Base-by-base conservation (phyloP, 2,888 invertebrate genomes). In the Eupithecia insigniata region DNA sequence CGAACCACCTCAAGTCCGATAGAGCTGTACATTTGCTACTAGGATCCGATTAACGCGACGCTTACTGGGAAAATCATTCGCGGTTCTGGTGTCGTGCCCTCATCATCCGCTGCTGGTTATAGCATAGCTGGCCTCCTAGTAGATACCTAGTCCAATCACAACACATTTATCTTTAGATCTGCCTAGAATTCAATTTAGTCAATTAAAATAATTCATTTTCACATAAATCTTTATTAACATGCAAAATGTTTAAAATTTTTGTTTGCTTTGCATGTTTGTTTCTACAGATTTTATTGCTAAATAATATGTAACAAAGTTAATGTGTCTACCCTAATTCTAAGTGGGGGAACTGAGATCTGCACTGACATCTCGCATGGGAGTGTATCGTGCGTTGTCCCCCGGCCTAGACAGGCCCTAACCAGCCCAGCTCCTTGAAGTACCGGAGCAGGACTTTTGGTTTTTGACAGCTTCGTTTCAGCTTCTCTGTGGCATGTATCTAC, bases 241-340 rank as follows among this genome's bases (percentile, higher is more conserved):
- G 55, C 55, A 28, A 58, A 18, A 7, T 60, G 8, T 30, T 60
- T 60, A 18, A 16, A 51, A 22, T 22, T 28, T 67, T 61, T 58
- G 18, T 67, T 71, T 71, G 64, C 51, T 26, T 66, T 65, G 72
- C 70, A 73, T 73, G 73, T 65, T 70, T 67, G 66, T 67, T 22
- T 43, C 22, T 67, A 67, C 60, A 64, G n/a, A 26, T 61, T 39
- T 66, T 14, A 55, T 12, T 12, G 22, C 14, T 26, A 22, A 55
- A 14, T 55, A 22, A 22, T 22, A 51, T n/a, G n/a, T n/a, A n/a
- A n/a, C n/a, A n/a, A n/a, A n/a, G n/a, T n/a, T n/a, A n/a, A n/a
- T n/a, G n/a, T n/a, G n/a, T n/a, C n/a, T n/a, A n/a, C n/a, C n/a
- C n/a, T n/a, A n/a, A n/a, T n/a, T n/a, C n/a, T n/a, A n/a, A n/a